These are phyloP conservation scores for Mesitornis unicolor DNA, from an alignment of 2,113 vertebrate species.

Conservation along the genomic window DNA sequence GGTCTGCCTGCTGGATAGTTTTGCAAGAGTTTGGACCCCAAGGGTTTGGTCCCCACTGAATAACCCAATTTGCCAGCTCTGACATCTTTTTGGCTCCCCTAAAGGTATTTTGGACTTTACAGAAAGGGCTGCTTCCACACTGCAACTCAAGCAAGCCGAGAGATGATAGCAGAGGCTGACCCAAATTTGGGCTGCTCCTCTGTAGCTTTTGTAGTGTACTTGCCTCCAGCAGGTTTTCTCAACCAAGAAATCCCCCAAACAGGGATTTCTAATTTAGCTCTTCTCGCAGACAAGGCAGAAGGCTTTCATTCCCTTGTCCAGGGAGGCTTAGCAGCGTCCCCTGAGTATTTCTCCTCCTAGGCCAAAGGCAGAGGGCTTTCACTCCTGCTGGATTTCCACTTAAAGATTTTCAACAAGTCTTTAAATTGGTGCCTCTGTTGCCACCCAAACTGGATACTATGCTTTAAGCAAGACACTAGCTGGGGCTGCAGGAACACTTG, in stretches of 20 bases:
- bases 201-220: background rate
- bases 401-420: background rate
- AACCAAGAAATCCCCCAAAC: background rate
- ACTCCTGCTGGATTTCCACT: background rate
- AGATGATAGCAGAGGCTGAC: background rate
- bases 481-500: background rate
- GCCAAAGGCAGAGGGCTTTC: background rate
- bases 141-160: background rate
- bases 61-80: slow-evolving; percentile 38
- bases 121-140: background rate
- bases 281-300: background rate
- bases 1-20: slow-evolving; percentile 51
- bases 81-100: background rate
- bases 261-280: background rate
- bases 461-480: background rate
- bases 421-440: background rate
- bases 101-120: background rate
- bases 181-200: background rate
- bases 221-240: background rate
- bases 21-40: slow-evolving; percentile 27
- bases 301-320: background rate
- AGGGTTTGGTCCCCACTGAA: slow-evolving; percentile 50
- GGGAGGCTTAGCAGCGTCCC: background rate
- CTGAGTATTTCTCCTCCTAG: background rate
- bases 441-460: background rate